Conservation (phyloP, 2,797 vertebrate species). For the Linurgus olivaceus region DNA sequence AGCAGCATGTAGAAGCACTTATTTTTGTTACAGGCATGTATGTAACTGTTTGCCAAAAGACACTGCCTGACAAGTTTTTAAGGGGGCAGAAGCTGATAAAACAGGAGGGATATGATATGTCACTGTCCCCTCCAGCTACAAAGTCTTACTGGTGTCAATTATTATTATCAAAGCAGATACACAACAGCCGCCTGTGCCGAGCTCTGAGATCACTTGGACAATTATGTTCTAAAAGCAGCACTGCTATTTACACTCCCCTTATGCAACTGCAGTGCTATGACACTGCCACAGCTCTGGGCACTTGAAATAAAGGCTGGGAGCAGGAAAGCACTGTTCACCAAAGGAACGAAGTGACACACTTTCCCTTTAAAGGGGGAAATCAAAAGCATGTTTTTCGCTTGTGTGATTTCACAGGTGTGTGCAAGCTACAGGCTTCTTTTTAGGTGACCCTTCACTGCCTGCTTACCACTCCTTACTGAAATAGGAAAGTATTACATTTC, state of each 20-base stretch:
- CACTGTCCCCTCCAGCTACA: neutral
- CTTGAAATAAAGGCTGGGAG: slow-evolving; percentile 12
- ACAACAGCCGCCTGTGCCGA: neutral
- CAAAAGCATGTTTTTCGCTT: neutral
- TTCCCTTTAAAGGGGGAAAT: neutral
- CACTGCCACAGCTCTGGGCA: neutral
- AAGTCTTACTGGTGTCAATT: neutral
- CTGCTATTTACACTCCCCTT: slow-evolving; percentile 21
- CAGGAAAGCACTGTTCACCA: slow-evolving; percentile 33
- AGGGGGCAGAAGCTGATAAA: neutral
- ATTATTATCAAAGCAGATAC: slow-evolving; percentile 31
- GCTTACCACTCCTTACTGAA: neutral
- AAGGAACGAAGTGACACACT: neutral
- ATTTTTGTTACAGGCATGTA: neutral
- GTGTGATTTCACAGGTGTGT: neutral
- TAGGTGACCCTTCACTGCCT: neutral
- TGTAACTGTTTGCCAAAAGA: neutral
- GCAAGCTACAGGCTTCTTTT: neutral
- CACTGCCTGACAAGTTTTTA: neutral
- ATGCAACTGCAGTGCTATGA: neutral
- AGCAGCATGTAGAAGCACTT: neutral
- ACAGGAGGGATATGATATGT: neutral
- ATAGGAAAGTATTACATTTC: neutral
- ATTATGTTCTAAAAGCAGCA: slow-evolving; percentile 52
- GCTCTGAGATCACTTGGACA: neutral